Percentiles rank a stretch among this genome's conserved stretches.
These are phyloP conservation scores for Trypoxylon attenuatum DNA, from an alignment of 2,888 invertebrate genomes.

Conservation along the genomic window DNA sequence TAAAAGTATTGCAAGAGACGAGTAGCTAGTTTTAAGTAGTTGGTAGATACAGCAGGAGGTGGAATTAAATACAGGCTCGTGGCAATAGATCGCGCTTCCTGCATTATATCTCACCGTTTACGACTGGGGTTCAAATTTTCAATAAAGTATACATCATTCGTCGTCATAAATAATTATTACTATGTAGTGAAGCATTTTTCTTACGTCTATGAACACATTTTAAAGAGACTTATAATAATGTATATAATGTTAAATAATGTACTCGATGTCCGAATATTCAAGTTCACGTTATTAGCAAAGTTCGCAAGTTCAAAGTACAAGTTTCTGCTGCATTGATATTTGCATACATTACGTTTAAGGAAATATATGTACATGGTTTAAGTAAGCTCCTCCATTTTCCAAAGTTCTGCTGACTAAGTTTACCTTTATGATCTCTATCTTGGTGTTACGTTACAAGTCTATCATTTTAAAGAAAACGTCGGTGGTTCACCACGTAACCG, in stretches of 20 bases:
- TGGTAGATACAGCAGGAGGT: neutral
- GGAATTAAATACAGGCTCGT: neutral
- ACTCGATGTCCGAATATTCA: too few species aligned
- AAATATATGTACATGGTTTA: conserved; percentile 6
- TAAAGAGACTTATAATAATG: too few species aligned
- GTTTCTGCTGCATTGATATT: too few species aligned
- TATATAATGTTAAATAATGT: too few species aligned
- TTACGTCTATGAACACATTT: neutral
- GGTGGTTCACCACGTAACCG: conserved; percentile 38
- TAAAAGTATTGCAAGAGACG: neutral
- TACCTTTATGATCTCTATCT: neutral
- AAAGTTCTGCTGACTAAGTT: conserved; percentile 19
- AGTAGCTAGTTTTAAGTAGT: neutral
- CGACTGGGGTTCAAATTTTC: too few species aligned
- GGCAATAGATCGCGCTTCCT: conserved; percentile 33
- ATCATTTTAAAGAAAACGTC: conserved; percentile 23
- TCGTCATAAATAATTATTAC: too few species aligned
- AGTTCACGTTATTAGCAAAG: too few species aligned
- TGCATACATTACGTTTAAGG: neutral
- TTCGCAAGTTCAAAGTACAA: too few species aligned
- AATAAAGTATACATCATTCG: too few species aligned
- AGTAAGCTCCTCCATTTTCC: conserved; percentile 16
- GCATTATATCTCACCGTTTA: neutral
- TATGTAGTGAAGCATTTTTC: neutral
- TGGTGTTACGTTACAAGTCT: conserved; percentile 26